Conservation (phyloP, 2,113 vertebrate species). For the Mormyrus lacerda region DNA sequence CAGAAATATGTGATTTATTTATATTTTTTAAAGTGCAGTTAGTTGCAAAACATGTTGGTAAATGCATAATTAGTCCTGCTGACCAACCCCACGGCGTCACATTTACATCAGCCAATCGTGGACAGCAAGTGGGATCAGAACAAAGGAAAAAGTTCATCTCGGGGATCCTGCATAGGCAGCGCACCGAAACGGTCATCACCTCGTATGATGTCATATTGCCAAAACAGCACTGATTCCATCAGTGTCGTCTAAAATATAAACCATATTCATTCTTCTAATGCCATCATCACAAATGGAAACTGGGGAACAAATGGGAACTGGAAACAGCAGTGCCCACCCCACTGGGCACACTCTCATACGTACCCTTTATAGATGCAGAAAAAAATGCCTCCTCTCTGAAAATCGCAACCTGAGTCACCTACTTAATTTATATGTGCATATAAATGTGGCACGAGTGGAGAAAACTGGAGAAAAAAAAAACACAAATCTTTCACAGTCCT, state of each 20-base stretch:
- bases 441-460: slow-evolving; percentile 15
- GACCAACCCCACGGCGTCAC: not conserved
- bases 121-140: not conserved
- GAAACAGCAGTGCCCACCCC: not conserved
- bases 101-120: not conserved
- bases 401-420: slow-evolving; percentile 1
- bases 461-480: slow-evolving; percentile 5
- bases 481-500: slow-evolving; percentile 10
- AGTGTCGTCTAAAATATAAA: not conserved
- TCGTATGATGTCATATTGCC: not conserved
- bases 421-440: slow-evolving; percentile 22
- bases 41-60: not conserved
- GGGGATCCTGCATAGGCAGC: not conserved
- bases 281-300: slow-evolving; percentile 20
- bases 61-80: not conserved
- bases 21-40: not conserved
- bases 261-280: not conserved
- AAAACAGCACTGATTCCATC: not conserved
- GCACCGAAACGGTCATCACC: not conserved
- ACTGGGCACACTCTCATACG: not conserved
- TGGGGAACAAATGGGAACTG: not conserved
- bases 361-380: not conserved
- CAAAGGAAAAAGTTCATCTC: not conserved
- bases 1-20: not conserved
- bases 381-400: not conserved